Percentiles rank a stretch among this genome's conserved stretches.
These are phyloP conservation scores for Fragum sueziense DNA, from an alignment of 2,888 invertebrate genomes.

Conservation along the genomic window DNA sequence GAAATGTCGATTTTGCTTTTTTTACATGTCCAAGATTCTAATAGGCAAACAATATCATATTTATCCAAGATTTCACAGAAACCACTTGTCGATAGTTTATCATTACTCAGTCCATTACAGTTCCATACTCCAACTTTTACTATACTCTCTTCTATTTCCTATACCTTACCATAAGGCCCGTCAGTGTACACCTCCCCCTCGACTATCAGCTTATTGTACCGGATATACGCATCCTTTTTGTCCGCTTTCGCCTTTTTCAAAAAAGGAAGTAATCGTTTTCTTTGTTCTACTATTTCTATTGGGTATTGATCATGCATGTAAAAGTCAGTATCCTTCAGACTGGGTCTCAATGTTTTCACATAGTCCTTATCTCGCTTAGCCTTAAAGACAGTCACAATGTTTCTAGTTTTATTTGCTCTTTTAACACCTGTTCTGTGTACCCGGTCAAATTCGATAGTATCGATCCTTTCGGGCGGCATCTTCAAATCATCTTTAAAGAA, in stretches of 20 bases:
- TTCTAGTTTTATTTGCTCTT: background rate
- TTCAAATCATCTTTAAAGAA: no score
- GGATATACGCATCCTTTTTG: constrained; percentile 24
- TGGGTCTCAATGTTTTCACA: background rate
- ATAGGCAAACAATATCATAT: no score
- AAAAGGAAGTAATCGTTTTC: constrained; percentile 9
- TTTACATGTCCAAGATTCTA: no score
- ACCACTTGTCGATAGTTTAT: no score
- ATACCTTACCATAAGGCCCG: constrained; percentile 26
- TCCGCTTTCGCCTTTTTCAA: constrained; percentile 23
- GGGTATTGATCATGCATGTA: constrained; percentile 31
- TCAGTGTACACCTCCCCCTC: constrained; percentile 21
- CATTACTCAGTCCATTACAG: no score
- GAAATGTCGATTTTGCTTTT: no score
- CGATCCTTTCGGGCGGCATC: no score
- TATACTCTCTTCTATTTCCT: constrained; percentile 10
- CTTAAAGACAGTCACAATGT: constrained; percentile 13
- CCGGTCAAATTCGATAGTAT: background rate
- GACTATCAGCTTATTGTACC: constrained; percentile 30
- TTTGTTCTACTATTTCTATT: constrained; percentile 7
- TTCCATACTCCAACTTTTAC: background rate
- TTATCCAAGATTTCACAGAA: no score
- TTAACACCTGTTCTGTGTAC: background rate
- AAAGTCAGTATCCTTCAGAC: background rate
- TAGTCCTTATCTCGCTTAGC: background rate